These are phyloP conservation scores for Parapristionchus giblindavisi DNA, from an alignment of 2,888 invertebrate species.

Conservation along the genomic window DNA sequence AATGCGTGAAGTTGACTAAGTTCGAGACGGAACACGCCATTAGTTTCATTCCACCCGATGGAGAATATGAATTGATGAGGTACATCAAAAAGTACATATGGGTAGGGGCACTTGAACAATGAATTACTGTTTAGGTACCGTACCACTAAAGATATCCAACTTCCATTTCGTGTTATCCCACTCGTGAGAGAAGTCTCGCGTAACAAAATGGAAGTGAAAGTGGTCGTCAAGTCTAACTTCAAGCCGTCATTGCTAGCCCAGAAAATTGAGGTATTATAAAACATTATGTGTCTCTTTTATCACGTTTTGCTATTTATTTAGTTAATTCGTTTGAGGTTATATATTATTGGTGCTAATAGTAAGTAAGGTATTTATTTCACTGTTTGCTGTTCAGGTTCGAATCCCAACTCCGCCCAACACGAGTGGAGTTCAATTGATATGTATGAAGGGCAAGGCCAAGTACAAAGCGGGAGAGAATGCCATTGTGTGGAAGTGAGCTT, in stretches of 20 bases:
- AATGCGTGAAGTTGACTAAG: slow-evolving; percentile 98
- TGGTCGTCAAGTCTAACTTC: slow-evolving; percentile 98
- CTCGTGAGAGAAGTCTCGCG: slow-evolving; percentile 96
- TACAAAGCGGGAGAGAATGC: slow-evolving; percentile 99
- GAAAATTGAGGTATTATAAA: slow-evolving; percentile 86
- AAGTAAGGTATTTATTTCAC: not conserved
- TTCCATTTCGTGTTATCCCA: slow-evolving; percentile 98
- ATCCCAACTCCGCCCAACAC: slow-evolving; percentile 99
- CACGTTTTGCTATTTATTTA: not conserved
- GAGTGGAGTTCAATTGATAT: slow-evolving; percentile 97
- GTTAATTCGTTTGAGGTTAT: too few species aligned
- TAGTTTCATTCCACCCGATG: slow-evolving; percentile 99
- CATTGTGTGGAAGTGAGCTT: slow-evolving; percentile 88
- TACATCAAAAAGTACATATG: slow-evolving; percentile 70
- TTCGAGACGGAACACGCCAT: slow-evolving; percentile 99
- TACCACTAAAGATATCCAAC: slow-evolving; percentile 98
- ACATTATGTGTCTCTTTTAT: not conserved
- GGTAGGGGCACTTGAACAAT: not conserved
- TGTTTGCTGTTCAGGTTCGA: slow-evolving; percentile 74
- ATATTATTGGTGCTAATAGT: not conserved
- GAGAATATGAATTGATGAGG: slow-evolving; percentile 99
- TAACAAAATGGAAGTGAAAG: slow-evolving; percentile 98
- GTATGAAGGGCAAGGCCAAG: slow-evolving; percentile 96
- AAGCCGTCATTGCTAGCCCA: slow-evolving; percentile 96
- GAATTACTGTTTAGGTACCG: slow-evolving; percentile 80